phyloP scores from a whole-genome alignment of 2,113 vertebrate species.

The Heterotis niloticus region DNA sequence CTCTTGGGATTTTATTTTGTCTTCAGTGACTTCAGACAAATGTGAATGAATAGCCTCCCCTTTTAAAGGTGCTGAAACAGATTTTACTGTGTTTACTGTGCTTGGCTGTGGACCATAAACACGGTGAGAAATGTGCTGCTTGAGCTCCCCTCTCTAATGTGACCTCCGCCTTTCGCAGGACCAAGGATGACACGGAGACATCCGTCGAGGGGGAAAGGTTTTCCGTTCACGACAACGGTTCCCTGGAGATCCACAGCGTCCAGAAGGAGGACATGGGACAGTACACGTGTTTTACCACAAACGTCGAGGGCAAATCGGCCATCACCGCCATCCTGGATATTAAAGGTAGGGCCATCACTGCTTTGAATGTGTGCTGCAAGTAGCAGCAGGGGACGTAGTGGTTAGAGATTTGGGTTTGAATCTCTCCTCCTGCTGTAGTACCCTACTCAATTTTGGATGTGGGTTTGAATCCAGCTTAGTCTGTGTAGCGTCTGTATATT shows the following conservation, averaged over 20 bases:
- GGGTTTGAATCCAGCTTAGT: too few relatives aligned
- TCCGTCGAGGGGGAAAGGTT: slow-evolving; percentile 62
- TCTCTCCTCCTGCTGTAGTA: too few relatives aligned
- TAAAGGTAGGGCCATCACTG: slow-evolving; percentile 67
- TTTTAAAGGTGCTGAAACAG: too few relatives aligned
- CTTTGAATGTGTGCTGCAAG: not conserved
- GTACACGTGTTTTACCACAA: slow-evolving; percentile 80
- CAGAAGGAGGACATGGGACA: slow-evolving; percentile 72
- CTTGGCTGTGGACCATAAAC: too few relatives aligned
- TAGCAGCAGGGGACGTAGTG: not conserved
- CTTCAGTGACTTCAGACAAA: too few relatives aligned
- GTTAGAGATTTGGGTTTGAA: not conserved
- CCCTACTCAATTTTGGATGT: too few relatives aligned
- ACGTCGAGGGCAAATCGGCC: slow-evolving; percentile 74
- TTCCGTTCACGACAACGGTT: slow-evolving; percentile 68
- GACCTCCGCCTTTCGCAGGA: slow-evolving; percentile 58
- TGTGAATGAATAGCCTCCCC: too few relatives aligned
- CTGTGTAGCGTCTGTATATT: too few relatives aligned
- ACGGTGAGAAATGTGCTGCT: too few relatives aligned
- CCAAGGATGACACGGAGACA: slow-evolving; percentile 68
- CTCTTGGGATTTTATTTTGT: too few relatives aligned
- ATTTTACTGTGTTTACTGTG: too few relatives aligned
- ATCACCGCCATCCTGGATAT: slow-evolving; percentile 75
- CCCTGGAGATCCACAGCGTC: slow-evolving; percentile 70
- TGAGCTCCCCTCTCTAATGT: not conserved